Percentiles rank a stretch among this genome's conserved stretches.
Conservation (phyloP, 2,888 invertebrate genomes). For the Epinotia bilunana region DNA sequence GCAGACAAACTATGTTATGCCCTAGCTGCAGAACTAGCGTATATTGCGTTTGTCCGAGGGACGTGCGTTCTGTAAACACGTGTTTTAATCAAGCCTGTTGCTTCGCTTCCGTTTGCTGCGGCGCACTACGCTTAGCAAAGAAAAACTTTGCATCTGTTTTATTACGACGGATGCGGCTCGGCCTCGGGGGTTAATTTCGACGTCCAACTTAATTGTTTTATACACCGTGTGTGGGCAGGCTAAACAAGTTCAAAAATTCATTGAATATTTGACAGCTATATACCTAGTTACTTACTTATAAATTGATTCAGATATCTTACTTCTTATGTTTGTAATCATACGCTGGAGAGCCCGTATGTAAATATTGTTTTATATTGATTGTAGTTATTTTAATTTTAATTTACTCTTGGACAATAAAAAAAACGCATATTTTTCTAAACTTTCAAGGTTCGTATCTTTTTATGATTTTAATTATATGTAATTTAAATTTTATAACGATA, state of each 20-base stretch:
- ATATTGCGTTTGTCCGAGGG: constrained; percentile 73
- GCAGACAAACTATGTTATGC: background rate
- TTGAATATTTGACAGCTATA: background rate
- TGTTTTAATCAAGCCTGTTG: constrained; percentile 85
- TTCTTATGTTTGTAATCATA: too few relatives aligned
- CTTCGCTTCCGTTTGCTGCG: constrained; percentile 79
- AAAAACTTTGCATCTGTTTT: constrained; percentile 84
- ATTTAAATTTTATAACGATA: too few relatives aligned
- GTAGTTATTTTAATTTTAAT: too few relatives aligned
- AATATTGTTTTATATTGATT: too few relatives aligned
- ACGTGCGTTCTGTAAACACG: constrained; percentile 82
- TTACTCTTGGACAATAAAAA: too few relatives aligned
- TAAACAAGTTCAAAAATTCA: constrained; percentile 4
- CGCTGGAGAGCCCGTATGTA: too few relatives aligned
- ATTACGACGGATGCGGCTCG: constrained; percentile 79
- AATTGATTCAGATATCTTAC: too few relatives aligned
- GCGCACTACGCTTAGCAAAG: constrained; percentile 78
- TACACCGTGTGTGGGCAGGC: constrained; percentile 54
- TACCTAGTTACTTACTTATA: background rate
- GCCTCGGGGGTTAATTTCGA: constrained; percentile 81
- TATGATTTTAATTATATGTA: too few relatives aligned
- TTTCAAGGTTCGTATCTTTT: too few relatives aligned
- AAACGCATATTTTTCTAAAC: too few relatives aligned
- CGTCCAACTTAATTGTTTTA: constrained; percentile 76
- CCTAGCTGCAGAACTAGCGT: constrained; percentile 14